Conservation (phyloP, 2,113 vertebrate species). For the Emydura subglobosa region DNA sequence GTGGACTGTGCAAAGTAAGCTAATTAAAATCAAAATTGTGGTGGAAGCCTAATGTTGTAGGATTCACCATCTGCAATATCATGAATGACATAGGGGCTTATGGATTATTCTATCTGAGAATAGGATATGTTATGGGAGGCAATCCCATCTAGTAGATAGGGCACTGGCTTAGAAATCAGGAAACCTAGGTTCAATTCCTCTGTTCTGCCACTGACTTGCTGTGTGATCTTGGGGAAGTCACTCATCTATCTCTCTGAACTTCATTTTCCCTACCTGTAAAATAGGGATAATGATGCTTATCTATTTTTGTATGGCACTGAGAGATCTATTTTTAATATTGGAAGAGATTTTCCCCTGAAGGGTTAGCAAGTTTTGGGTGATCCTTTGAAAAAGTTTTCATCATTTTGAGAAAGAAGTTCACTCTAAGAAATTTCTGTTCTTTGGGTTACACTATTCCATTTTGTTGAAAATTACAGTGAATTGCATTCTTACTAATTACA, state of each 20-base stretch:
- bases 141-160: background rate
- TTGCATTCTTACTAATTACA: background rate
- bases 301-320: background rate
- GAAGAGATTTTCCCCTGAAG: background rate
- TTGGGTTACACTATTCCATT: background rate
- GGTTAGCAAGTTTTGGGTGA: background rate
- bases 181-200: background rate
- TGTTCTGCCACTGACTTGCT: fast-evolving
- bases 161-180: background rate
- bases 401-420: background rate
- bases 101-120: background rate
- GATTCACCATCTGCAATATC: background rate
- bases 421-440: background rate
- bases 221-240: background rate
- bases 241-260: background rate
- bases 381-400: background rate
- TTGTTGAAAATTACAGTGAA: background rate
- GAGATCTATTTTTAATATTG: background rate
- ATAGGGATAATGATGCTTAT: background rate
- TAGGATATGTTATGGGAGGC: background rate
- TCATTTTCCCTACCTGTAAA: background rate
- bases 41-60: background rate
- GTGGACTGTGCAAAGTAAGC: background rate
- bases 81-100: background rate
- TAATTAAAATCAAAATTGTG: background rate